Evolutionary conservation across 2,113 vertebrate genomes (phyloP).

Genomic region (Apeltes quadracus): DNA sequence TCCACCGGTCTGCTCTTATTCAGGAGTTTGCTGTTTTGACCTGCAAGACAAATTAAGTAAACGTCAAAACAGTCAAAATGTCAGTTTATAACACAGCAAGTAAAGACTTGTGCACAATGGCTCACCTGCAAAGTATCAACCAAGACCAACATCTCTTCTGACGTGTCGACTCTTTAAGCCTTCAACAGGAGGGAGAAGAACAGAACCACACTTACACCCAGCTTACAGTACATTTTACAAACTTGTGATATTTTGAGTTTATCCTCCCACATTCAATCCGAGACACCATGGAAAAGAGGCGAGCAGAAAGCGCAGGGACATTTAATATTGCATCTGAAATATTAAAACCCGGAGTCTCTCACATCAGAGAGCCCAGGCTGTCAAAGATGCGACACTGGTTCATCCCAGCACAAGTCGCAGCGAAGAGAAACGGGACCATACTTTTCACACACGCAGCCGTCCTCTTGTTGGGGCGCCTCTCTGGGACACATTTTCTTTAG

Average conservation of each 20-base stretch:
- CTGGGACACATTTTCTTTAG: not conserved
- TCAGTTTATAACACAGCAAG: not conserved
- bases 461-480: not conserved
- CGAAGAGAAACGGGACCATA: not conserved
- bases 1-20: not conserved
- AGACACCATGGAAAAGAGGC: conserved; percentile 53
- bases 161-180: conserved; percentile 10
- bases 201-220: not conserved
- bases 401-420: rapidly evolving
- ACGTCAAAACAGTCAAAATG: too few species aligned
- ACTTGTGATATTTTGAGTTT: not conserved
- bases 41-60: not conserved
- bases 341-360: conserved; percentile 67
- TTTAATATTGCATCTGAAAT: conserved; percentile 74
- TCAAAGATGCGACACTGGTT: conserved; percentile 72
- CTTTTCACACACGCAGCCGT: not conserved
- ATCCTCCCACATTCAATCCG: conserved; percentile 78
- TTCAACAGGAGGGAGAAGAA: not conserved
- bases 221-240: not conserved
- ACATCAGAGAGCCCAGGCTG: conserved; percentile 73
- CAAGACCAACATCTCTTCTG: not conserved
- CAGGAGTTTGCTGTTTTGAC: not conserved
- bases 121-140: conserved; percentile 29
- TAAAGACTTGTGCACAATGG: not conserved
- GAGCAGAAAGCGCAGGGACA: conserved; percentile 79